phyloP scores from a whole-genome alignment of 2,888 invertebrate genomes.

The Embidobia sp. region DNA sequence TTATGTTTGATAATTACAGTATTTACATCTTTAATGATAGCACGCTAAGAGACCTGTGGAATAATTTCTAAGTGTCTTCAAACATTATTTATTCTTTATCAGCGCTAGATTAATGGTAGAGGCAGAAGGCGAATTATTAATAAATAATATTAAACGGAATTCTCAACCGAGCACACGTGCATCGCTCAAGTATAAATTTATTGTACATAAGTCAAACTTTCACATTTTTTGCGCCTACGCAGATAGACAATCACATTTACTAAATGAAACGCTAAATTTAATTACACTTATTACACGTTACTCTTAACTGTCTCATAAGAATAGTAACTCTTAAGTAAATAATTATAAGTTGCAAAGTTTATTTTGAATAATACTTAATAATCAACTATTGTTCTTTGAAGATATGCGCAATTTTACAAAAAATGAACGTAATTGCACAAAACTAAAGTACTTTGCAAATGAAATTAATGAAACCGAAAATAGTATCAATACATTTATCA shows the following conservation, averaged over 20 bases:
- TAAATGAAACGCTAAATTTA: constrained; percentile 4
- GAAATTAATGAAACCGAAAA: constrained; percentile 46
- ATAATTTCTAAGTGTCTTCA: constrained; percentile 26
- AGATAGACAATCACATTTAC: constrained; percentile 15
- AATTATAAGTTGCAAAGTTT: too few species aligned
- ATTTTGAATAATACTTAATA: too few species aligned
- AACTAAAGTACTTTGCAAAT: background rate
- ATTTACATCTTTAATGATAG: constrained; percentile 34
- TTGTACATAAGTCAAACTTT: constrained; percentile 16
- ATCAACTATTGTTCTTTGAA: too few species aligned
- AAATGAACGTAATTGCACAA: constrained; percentile 1
- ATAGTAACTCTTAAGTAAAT: too few species aligned
- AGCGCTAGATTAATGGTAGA: constrained; percentile 19
- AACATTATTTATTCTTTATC: constrained; percentile 40
- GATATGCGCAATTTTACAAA: too few species aligned
- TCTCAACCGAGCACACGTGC: background rate
- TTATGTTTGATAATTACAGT: constrained; percentile 36
- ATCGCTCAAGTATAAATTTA: background rate
- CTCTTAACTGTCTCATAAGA: too few species aligned
- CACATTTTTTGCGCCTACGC: constrained; percentile 4
- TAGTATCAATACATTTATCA: constrained; percentile 48
- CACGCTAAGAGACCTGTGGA: constrained; percentile 19
- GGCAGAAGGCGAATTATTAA: constrained; percentile 16
- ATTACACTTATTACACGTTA: too few species aligned
- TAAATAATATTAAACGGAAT: constrained; percentile 24